Conservation (phyloP, 2,888 invertebrate genomes). For the Plebejus argus region DNA sequence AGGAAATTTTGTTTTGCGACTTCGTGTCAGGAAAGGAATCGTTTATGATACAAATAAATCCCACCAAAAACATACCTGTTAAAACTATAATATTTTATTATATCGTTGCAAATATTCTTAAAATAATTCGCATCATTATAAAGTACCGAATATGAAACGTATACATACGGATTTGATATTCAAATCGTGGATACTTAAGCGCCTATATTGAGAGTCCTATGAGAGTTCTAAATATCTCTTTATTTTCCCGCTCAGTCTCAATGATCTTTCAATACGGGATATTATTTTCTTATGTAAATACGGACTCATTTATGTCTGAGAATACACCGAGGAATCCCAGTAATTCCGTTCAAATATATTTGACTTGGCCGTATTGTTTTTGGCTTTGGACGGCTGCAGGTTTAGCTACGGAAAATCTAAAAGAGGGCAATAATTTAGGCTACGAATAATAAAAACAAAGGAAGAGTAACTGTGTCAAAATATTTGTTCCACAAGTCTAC, state of each 20-base stretch:
- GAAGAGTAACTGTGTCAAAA: too few relatives aligned
- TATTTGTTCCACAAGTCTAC: too few relatives aligned
- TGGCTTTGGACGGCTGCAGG: not conserved
- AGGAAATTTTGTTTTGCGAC: not conserved
- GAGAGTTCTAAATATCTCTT: slow-evolving; percentile 30
- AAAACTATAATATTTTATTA: too few relatives aligned
- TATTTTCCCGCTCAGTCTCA: slow-evolving; percentile 23
- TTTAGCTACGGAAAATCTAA: not conserved
- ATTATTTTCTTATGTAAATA: slow-evolving; percentile 66
- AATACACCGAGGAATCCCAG: not conserved
- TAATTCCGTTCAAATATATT: not conserved
- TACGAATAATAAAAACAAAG: too few relatives aligned
- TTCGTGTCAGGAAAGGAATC: not conserved
- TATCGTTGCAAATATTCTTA: too few relatives aligned
- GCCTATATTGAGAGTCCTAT: not conserved
- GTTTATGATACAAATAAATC: not conserved
- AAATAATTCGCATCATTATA: not conserved
- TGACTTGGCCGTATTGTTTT: slow-evolving; percentile 13
- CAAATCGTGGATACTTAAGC: slow-evolving; percentile 24
- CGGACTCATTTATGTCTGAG: slow-evolving; percentile 50
- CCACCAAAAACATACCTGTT: too few relatives aligned
- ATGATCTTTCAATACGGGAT: slow-evolving; percentile 48
- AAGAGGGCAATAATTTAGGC: too few relatives aligned
- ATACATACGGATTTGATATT: not conserved
- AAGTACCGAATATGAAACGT: not conserved